phyloP scores from a whole-genome alignment of 2,888 invertebrate genomes.

The Nemotelus pantherinus region DNA sequence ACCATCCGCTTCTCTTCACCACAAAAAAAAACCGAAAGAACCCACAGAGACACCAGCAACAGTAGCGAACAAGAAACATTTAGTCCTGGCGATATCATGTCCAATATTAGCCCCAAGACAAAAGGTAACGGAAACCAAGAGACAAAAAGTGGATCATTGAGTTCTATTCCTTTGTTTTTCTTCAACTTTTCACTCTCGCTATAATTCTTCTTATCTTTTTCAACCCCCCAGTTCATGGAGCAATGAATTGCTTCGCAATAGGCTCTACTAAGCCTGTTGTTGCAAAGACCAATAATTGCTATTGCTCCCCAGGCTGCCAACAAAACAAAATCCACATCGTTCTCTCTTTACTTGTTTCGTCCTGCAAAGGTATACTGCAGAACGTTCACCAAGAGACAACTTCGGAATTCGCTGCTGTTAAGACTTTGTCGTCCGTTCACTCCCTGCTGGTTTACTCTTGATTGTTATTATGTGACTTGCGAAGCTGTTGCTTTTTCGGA shows the following conservation, averaged over 20 bases:
- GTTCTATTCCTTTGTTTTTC: neutral
- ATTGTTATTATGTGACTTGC: constrained; percentile 23
- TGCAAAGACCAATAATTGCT: constrained; percentile 39
- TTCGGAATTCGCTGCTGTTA: neutral
- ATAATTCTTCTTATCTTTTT: too few relatives aligned
- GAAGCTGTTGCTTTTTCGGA: constrained; percentile 7
- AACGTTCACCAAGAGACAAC: constrained; percentile 20
- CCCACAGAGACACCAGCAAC: too few relatives aligned
- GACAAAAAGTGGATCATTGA: neutral
- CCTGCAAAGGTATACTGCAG: neutral
- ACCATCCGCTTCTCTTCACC: too few relatives aligned
- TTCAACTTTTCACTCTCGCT: too few relatives aligned
- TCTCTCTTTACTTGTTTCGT: neutral
- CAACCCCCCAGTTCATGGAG: too few relatives aligned
- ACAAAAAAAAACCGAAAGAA: too few relatives aligned
- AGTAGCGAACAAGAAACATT: too few relatives aligned
- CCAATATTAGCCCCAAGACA: neutral
- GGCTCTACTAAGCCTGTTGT: neutral
- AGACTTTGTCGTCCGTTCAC: neutral
- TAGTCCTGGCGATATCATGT: neutral
- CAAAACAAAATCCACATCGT: constrained; percentile 21
- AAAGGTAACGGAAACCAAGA: constrained; percentile 3
- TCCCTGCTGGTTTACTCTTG: constrained; percentile 3
- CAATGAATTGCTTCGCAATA: too few relatives aligned
- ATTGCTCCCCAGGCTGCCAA: constrained; percentile 31